Evolutionary conservation across 2,113 vertebrate genomes (phyloP).

Genomic region (Sus scrofa): T2T-Sscrofa CM000820.6:26048501-26049000

Average conservation of each 20-base stretch:
- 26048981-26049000: too few relatives aligned
- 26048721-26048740: not conserved
- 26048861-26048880: not conserved
- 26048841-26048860: too few relatives aligned
- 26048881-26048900: not conserved
- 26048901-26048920: not conserved
- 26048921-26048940: not conserved
- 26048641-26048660: not conserved
- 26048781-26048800: not conserved
- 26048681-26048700: not conserved
- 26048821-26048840: too few relatives aligned
- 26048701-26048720: not conserved
- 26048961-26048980: not conserved
- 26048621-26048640: not conserved
- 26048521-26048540: not conserved
- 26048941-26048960: not conserved
- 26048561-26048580: not conserved
- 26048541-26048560: not conserved
- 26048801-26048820: not conserved
- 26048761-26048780: not conserved
- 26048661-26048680: not conserved
- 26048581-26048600: not conserved
- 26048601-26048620: not conserved
- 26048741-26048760: not conserved
- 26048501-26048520: not conserved